phyloP scores from a whole-genome alignment of 2,797 vertebrate genomes.

The Valencia hispanica region DNA sequence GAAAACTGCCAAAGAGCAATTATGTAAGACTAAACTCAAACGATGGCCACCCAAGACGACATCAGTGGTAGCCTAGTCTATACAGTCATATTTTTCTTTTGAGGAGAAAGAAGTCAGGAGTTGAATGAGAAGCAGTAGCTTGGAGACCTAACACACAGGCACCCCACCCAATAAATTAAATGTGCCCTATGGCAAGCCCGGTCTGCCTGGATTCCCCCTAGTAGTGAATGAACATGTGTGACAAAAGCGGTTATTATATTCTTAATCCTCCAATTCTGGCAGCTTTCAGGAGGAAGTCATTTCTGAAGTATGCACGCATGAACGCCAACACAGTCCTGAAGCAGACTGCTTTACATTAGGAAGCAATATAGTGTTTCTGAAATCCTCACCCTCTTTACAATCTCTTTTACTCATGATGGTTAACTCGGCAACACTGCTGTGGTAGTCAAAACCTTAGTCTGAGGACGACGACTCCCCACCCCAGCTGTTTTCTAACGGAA shows the following conservation, averaged over 20 bases:
- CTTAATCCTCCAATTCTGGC: neutral
- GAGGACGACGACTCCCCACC: neutral
- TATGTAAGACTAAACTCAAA: neutral
- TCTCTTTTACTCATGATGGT: neutral
- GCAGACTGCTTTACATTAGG: neutral
- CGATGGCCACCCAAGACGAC: neutral
- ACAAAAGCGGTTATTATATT: neutral
- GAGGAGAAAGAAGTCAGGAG: neutral
- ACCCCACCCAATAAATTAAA: neutral
- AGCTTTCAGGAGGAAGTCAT: neutral
- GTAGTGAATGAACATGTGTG: neutral
- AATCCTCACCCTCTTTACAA: neutral
- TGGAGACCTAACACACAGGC: neutral
- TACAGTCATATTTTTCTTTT: neutral
- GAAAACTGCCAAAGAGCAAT: neutral
- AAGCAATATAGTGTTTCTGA: neutral
- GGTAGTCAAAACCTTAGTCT: neutral
- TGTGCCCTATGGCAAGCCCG: neutral
- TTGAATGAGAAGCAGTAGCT: neutral
- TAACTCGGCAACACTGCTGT: neutral
- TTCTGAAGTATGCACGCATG: neutral
- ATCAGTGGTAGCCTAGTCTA: neutral
- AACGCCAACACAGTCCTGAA: neutral
- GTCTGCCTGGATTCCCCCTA: neutral
- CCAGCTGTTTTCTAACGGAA: neutral